Conservation (phyloP, 2,888 invertebrate genomes). For the Slavum lentiscoides region DNA sequence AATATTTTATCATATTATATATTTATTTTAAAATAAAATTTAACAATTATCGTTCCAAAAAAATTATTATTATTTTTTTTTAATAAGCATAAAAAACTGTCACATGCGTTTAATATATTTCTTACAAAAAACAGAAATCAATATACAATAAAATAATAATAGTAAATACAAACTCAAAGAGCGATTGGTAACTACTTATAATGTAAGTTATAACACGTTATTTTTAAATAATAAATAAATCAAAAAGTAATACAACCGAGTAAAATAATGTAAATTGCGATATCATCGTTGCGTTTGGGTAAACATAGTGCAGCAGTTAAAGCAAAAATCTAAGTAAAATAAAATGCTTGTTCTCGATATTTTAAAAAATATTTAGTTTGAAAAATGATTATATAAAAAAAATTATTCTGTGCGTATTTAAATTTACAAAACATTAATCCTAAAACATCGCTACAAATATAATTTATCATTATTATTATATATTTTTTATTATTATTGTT, state of each 20-base stretch:
- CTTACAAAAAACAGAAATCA: conserved; percentile 31
- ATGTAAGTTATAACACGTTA: conserved; percentile 15
- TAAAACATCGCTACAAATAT: conserved; percentile 31
- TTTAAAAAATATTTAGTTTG: conserved; percentile 2
- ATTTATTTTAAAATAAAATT: not conserved
- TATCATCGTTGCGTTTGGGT: not conserved
- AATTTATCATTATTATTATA: not conserved
- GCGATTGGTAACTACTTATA: conserved; percentile 49
- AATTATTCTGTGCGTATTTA: conserved; percentile 30
- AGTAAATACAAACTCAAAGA: conserved; percentile 53
- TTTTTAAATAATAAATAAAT: conserved; percentile 49
- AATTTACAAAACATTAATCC: conserved; percentile 31
- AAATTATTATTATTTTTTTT: not conserved
- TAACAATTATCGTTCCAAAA: conserved; percentile 20
- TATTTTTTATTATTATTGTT: conserved; percentile 15
- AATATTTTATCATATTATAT: not conserved
- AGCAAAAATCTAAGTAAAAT: conserved; percentile 26
- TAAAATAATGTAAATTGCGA: conserved; percentile 18
- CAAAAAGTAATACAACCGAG: conserved; percentile 42
- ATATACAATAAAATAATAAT: conserved; percentile 50
- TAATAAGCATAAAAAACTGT: conserved; percentile 13
- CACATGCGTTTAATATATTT: conserved; percentile 29
- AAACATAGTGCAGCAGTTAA: conserved; percentile 6
- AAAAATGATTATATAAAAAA: conserved; percentile 26
- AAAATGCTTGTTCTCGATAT: conserved; percentile 44